A percentile compares a stretch with the other conserved stretches of the same genome.
These are phyloP conservation scores for Nesidiocoris tenuis DNA, from an alignment of 2,888 invertebrate species.

Conservation along the genomic window DNA sequence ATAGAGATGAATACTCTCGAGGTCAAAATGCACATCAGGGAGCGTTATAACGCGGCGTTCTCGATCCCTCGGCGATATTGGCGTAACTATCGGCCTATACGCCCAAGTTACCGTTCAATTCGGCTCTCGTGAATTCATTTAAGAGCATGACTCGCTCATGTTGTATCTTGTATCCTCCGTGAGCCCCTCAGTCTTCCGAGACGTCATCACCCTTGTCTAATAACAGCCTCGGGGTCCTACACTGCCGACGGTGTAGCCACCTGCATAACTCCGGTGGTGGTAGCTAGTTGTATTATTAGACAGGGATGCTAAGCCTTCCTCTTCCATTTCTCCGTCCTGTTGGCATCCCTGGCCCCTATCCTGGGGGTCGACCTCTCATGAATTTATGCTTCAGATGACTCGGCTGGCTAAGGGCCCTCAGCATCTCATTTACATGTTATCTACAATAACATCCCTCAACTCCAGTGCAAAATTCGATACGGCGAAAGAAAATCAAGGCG, in stretches of 20 bases:
- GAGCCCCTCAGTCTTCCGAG: too few species aligned
- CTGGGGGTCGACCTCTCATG: neutral
- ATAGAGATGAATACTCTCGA: too few species aligned
- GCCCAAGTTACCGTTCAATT: too few species aligned
- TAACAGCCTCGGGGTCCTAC: neutral
- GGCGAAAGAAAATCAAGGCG: neutral
- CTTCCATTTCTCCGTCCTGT: neutral
- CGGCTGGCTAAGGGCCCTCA: neutral
- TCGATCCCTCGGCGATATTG: too few species aligned
- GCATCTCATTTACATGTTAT: neutral
- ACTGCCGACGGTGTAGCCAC: neutral
- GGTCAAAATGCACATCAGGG: too few species aligned
- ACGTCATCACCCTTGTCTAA: neutral
- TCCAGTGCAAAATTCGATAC: neutral
- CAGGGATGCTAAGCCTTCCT: neutral
- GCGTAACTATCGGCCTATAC: too few species aligned
- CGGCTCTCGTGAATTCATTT: too few species aligned
- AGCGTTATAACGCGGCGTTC: too few species aligned
- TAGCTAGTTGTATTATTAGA: neutral
- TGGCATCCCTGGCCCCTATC: neutral
- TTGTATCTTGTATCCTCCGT: too few species aligned
- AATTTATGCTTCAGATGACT: neutral
- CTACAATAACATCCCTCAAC: neutral
- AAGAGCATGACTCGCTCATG: too few species aligned
- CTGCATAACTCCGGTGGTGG: neutral